These are phyloP conservation scores for Morbakka virulenta DNA, from an alignment of 30 jellyfish, hydroid and myxozoan genomes.

Conservation along the genomic window DNA sequence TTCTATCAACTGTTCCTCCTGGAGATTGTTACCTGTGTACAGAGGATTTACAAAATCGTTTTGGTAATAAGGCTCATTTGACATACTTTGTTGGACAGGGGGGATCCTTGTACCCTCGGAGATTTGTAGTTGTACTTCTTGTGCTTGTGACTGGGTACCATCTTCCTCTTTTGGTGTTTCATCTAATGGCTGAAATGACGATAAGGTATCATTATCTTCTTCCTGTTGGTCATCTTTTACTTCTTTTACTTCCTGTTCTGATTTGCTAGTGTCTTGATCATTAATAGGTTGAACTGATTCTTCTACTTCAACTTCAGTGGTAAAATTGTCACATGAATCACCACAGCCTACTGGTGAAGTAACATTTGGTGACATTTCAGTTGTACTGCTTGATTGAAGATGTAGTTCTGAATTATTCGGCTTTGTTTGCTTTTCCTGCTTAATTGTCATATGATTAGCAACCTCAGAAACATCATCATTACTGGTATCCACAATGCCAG, in stretches of 20 bases:
- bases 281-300: neutral
- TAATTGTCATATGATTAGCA: neutral
- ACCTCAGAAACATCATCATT: slow-evolving; percentile 88
- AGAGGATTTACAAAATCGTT: neutral
- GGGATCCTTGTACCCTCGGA: neutral
- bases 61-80: neutral
- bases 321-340: neutral
- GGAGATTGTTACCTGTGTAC: neutral
- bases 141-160: neutral
- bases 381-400: neutral
- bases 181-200: neutral
- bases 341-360: neutral
- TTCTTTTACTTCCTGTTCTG: neutral
- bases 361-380: neutral
- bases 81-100: neutral
- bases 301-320: neutral
- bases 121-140: neutral
- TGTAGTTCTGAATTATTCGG: neutral
- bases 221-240: neutral
- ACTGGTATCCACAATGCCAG: slow-evolving; percentile 91
- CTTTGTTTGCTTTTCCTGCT: neutral
- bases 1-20: neutral
- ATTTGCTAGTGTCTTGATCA: neutral
- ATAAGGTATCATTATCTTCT: neutral
- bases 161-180: neutral